Percentiles rank a stretch among this genome's conserved stretches.
phyloP scores from a whole-genome alignment of 2,797 vertebrate species.

The Chrosomus eos region DNA sequence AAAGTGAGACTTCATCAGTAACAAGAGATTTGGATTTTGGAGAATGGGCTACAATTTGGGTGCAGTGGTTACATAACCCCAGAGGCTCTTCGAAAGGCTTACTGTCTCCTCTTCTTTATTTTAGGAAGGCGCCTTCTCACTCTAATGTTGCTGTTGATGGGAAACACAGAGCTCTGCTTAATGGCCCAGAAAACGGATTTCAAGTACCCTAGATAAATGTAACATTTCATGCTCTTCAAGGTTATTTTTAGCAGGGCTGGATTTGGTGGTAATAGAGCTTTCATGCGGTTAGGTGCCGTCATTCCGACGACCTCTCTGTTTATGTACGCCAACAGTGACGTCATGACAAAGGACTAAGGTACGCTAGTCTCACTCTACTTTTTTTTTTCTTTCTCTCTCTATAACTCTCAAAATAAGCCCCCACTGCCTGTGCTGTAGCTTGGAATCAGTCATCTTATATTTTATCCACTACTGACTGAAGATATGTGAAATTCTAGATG shows the following conservation, averaged over 20 bases:
- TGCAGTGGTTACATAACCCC: conserved; percentile 52
- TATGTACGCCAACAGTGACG: conserved; percentile 62
- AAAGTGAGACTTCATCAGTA: conserved; percentile 36
- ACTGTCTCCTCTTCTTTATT: conserved; percentile 42
- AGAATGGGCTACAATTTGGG: conserved; percentile 38
- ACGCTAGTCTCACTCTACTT: not conserved
- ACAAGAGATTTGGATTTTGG: conserved; percentile 35
- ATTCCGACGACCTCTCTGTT: conserved; percentile 73
- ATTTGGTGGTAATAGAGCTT: conserved; percentile 52
- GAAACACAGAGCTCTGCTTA: conserved; percentile 65
- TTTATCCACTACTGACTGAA: conserved; percentile 7
- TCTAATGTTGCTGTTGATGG: conserved; percentile 51
- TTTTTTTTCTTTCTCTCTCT: not conserved
- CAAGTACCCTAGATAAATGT: conserved; percentile 59
- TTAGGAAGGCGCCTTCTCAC: conserved; percentile 28
- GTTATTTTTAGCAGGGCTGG: conserved; percentile 62
- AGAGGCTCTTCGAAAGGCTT: conserved; percentile 36
- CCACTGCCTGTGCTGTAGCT: not conserved
- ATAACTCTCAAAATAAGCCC: not conserved
- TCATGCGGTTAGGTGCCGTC: conserved; percentile 51
- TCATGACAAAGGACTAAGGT: conserved; percentile 60
- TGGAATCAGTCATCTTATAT: conserved; percentile 7
- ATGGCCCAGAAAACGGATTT: conserved; percentile 57
- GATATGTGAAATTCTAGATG: conserved; percentile 5
- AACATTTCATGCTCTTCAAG: conserved; percentile 51